phyloP scores from a whole-genome alignment of 2,797 vertebrate species.

The Sebastes iracundus region DNA sequence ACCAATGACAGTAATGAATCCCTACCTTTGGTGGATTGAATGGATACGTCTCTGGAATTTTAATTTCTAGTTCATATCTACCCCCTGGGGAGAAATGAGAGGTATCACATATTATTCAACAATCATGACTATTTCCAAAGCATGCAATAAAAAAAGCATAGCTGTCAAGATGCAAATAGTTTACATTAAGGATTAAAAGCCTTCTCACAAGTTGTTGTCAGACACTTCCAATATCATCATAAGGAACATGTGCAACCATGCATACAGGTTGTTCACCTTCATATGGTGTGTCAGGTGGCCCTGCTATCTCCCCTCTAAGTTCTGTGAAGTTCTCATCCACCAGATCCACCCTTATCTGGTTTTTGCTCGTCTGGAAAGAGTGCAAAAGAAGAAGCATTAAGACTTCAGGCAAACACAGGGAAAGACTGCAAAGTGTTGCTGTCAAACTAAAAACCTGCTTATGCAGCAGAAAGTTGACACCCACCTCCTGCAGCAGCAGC shows the following conservation, averaged over 20 bases:
- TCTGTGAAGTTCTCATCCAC: slow-evolving; percentile 99
- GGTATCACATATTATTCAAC: not conserved
- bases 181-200: not conserved
- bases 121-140: not conserved
- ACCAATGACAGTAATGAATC: not conserved
- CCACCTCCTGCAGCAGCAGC: slow-evolving; percentile 5
- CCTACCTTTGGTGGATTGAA: slow-evolving; percentile 99
- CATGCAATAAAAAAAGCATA: not conserved
- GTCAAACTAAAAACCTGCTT: slow-evolving; percentile 61
- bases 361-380: slow-evolving; percentile 96
- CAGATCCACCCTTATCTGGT: slow-evolving; percentile 99
- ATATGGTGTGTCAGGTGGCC: slow-evolving; percentile 98
- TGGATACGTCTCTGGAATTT: slow-evolving; percentile 99
- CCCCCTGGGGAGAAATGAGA: slow-evolving; percentile 85
- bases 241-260: slow-evolving; percentile 6
- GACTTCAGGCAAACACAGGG: not conserved
- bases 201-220: not conserved
- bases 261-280: slow-evolving; percentile 86
- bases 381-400: not conserved
- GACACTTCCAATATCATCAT: not conserved
- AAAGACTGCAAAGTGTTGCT: slow-evolving; percentile 36
- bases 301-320: slow-evolving; percentile 98
- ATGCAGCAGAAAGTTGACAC: slow-evolving; percentile 65
- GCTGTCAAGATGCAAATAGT: not conserved
- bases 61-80: slow-evolving; percentile 99